Base-by-base conservation (phyloP, 2,797 vertebrate genomes). In the Trachops cirrhosus region DNA sequence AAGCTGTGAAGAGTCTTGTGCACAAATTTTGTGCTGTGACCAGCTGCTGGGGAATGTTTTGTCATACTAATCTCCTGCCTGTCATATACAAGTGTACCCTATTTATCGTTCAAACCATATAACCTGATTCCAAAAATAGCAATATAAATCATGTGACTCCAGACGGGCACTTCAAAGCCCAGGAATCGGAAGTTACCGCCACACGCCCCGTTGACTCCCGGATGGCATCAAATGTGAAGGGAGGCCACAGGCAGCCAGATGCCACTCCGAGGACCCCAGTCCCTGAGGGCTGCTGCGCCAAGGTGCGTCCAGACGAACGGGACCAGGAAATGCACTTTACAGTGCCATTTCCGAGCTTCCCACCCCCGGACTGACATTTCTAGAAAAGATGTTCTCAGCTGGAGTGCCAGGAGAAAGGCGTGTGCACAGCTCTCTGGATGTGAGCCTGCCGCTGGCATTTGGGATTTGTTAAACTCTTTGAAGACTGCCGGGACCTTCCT, bases 351-450 rank as follows among this genome's bases (percentile, higher is more conserved):
- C 11, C 57, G n/a, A 50, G 79, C 24, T 77, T 70, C 71, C 46
- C 80, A 34, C 67, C 89, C 83, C 37, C 70, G 46, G 46, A 57
- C 24, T 92, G 93, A 95, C 88, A 96, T 97, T 97, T 96, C 96
- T 57, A 93, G 93, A 91, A 88, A 67, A 85, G 92, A 77, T 41
- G 74, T 2, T 32, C 59, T 92, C 94, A 16, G 96, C 84, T 39
- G 6, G 41, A 67, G 54, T 2, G 93, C 78, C 48, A 54, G 80
- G 39, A 95, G 62, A 37, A 26, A 79, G 92, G n/a, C 22, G 9
- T 0, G 32, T 0, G 32, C 15, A 0, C 5, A 15, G 79, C 67
- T 57, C 78, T 67, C 41, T 85, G 95, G 94, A 77, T 46, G 54
- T 0, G 26, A 10, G 91, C 95, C 96, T 34, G 70, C 70, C 0